Evolutionary conservation across 2,888 invertebrate genomes (phyloP).

Genomic region (Clitarchus hookeri): DNA sequence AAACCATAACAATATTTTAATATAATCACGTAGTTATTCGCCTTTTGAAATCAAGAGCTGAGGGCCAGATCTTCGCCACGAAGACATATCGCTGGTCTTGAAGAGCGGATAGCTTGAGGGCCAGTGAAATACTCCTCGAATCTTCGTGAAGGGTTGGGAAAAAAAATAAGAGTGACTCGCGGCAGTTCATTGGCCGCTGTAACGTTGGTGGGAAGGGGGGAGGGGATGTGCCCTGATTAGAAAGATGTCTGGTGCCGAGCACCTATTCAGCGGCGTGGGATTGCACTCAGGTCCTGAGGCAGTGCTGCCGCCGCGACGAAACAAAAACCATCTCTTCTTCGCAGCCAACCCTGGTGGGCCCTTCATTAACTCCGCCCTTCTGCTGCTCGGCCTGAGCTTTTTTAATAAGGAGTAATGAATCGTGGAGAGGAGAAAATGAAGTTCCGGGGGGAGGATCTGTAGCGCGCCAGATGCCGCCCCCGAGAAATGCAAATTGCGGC

Average conservation of each 20-base stretch:
- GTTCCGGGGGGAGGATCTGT: background rate
- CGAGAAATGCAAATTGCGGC: background rate
- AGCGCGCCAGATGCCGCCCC: background rate
- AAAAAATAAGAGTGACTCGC: background rate
- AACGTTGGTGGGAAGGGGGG: background rate
- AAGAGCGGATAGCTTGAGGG: no score
- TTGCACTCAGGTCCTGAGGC: background rate
- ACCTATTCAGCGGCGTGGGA: background rate
- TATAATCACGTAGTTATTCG: no score
- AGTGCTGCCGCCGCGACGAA: constrained; percentile 7
- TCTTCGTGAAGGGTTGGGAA: no score
- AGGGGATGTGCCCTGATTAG: background rate
- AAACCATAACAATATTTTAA: no score
- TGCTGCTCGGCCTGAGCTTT: background rate
- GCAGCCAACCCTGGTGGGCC: background rate
- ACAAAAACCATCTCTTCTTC: background rate
- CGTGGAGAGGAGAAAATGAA: background rate
- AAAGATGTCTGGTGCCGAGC: background rate
- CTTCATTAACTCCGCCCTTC: constrained; percentile 9
- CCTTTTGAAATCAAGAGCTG: no score
- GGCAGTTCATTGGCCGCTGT: background rate
- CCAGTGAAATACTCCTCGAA: no score
- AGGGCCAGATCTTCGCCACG: no score
- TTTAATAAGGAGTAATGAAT: constrained; percentile 12
- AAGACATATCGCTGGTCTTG: no score